Base-by-base conservation (phyloP, 2,797 vertebrate species). In the Triplophysa yarkandensis region DNA sequence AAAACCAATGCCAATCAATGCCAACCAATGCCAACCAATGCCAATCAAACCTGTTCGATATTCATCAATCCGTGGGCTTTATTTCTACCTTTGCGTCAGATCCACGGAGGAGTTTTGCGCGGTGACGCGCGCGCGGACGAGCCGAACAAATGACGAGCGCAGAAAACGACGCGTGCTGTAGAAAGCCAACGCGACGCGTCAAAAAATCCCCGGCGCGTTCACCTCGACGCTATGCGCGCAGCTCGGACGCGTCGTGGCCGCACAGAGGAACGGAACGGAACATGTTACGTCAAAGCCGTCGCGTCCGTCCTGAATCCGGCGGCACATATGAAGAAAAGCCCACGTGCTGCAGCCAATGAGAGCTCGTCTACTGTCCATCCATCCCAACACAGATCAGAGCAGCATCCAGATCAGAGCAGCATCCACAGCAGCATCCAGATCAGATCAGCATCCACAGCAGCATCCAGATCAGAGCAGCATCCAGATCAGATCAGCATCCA, bases 241-340 rank as follows among this genome's bases (percentile, higher is more conserved):
- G 89, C 84, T 82, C 64, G 27, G 85, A 88, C 84, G 88, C 89
- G 88, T 88, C 88, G 88, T 86, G 86, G 88, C 88, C 87, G 75
- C 52, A 58, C 17, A 48, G 50, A 65, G 36, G 50, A 50, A 71
- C 68, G 68, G 75, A 77, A 71, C 50, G 41, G 63, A 23, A 48
- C 36, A 71, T 71, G 39, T 71, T 77, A 77, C 75, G 75, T 71
- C 64, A 77, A 77, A 52, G 65, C 60, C 75, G 75, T 77, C 71
- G 61, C 50, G 39, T 52, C 61, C 50, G 21, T 57, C 36, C 44
- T 34, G 74, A 77, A 70, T 52, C 62, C 58, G 32, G 58, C 66
- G 58, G 43, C 21, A 48, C 27, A 39, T 39, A 58, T 67, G 62
- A 41, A 66, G 39, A 66, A 48, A 57, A 74, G n/a, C 52, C 57